These are phyloP conservation scores for Parotocinclus haroldoi DNA, from an alignment of 2,797 vertebrate species.

Conservation along the genomic window DNA sequence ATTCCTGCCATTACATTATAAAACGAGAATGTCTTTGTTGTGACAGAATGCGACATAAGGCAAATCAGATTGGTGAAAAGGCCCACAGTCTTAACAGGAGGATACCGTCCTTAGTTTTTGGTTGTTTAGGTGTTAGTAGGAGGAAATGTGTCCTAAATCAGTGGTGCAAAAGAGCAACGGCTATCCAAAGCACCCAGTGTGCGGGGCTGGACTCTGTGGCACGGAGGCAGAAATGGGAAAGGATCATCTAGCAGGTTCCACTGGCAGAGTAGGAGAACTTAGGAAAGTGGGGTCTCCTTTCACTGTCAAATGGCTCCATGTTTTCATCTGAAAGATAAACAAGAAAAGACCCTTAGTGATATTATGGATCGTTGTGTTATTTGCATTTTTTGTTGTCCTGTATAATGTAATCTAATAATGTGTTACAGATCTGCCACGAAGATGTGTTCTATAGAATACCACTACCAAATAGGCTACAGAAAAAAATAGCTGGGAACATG, in stretches of 20 bases:
- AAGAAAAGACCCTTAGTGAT: background rate
- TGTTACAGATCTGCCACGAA: too few relatives aligned
- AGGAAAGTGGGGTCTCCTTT: constrained; percentile 93
- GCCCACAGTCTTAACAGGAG: constrained; percentile 70
- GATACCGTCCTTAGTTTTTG: constrained; percentile 10
- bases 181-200: constrained; percentile 30
- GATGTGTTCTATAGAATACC: too few relatives aligned
- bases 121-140: background rate
- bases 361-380: background rate
- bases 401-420: too few relatives aligned
- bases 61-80: constrained; percentile 42
- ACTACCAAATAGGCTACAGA: too few relatives aligned
- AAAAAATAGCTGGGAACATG: too few relatives aligned
- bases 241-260: constrained; percentile 82
- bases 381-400: too few relatives aligned
- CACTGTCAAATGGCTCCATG: constrained; percentile 93
- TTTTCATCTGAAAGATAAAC: constrained; percentile 76
- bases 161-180: constrained; percentile 29
- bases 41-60: constrained; percentile 51
- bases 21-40: constrained; percentile 71
- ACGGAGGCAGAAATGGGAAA: constrained; percentile 52
- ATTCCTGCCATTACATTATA: constrained; percentile 33
- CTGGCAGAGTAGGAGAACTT: constrained; percentile 98
- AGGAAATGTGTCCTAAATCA: constrained; percentile 10
- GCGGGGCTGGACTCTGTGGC: constrained; percentile 42